These are phyloP conservation scores for Theonella swinhoei DNA, from an alignment of 37 sponge, comb jelly and placozoan genomes.

Conservation along the genomic window DNA sequence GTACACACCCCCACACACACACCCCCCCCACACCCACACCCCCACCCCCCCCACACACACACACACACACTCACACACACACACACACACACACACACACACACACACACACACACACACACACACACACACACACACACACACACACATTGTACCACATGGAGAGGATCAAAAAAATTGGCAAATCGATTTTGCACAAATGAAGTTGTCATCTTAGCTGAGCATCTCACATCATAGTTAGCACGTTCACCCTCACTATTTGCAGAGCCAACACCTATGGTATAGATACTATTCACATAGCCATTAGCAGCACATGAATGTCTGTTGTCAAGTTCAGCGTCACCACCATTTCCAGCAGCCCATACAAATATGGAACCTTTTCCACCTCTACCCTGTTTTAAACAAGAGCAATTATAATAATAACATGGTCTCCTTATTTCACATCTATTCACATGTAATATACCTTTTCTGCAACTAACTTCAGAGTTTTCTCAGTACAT, in stretches of 20 bases:
- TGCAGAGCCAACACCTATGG: conserved; percentile 87
- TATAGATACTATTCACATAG: conserved; percentile 85
- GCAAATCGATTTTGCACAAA: conserved; percentile 42
- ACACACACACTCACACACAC: no score
- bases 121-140: no score
- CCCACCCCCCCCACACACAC: no score
- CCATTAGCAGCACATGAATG: conserved; percentile 94
- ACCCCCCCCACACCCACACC: no score
- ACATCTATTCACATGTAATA: background rate
- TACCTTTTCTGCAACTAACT: no score
- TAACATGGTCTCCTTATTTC: background rate
- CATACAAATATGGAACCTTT: conserved; percentile 91
- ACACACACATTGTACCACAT: no score
- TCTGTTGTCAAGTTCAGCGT: no score
- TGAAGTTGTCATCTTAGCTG: conserved; percentile 80
- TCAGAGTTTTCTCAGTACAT: background rate
- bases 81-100: no score
- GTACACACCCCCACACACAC: no score
- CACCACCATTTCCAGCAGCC: conserved; percentile 96
- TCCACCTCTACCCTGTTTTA: conserved; percentile 74
- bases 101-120: no score
- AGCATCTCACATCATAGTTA: conserved; percentile 89
- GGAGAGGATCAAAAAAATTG: no score
- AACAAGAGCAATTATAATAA: background rate
- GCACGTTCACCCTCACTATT: conserved; percentile 56